A percentile compares a stretch with the other conserved stretches of the same genome.
Conservation (phyloP, 2,888 invertebrate species). For the Yponomeuta evonymella region DNA sequence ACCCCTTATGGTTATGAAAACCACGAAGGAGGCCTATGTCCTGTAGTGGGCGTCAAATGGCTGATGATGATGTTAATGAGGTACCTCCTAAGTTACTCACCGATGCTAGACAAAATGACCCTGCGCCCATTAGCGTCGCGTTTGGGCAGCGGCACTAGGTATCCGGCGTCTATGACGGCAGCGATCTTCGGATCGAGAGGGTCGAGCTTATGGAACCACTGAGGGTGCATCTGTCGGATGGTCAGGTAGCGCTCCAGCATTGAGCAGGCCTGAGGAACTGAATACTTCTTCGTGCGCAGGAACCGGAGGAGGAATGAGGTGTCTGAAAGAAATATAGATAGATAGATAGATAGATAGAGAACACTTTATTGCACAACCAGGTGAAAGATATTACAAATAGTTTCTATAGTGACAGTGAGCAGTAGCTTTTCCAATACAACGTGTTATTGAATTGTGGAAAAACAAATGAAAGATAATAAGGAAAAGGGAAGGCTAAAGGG, state of each 20-base stretch:
- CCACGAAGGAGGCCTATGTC: too few species aligned
- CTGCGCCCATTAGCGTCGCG: slow-evolving; percentile 85
- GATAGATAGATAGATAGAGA: too few species aligned
- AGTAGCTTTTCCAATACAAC: too few species aligned
- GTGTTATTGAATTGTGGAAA: too few species aligned
- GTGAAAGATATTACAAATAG: too few species aligned
- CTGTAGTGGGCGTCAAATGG: too few species aligned
- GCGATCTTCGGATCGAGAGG: slow-evolving; percentile 86
- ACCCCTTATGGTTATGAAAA: too few species aligned
- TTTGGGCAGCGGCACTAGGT: slow-evolving; percentile 83
- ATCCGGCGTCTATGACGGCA: slow-evolving; percentile 88
- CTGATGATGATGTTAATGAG: too few species aligned
- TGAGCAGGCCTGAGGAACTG: slow-evolving; percentile 88
- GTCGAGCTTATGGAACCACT: slow-evolving; percentile 90
- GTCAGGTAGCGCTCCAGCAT: slow-evolving; percentile 92
- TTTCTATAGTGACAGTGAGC: too few species aligned
- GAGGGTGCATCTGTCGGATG: slow-evolving; percentile 88
- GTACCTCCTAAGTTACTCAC: slow-evolving; percentile 47
- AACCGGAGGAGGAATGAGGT: slow-evolving; percentile 88
- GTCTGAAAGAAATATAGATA: slow-evolving; percentile 62
- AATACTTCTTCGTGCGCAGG: slow-evolving; percentile 91
- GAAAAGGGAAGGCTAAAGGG: too few species aligned
- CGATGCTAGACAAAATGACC: slow-evolving; percentile 87
- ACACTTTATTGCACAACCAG: too few species aligned
- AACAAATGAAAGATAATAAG: too few species aligned